Base-by-base conservation (phyloP, 1,140 invertebrate species). In the Melitaea cinxia region DNA sequence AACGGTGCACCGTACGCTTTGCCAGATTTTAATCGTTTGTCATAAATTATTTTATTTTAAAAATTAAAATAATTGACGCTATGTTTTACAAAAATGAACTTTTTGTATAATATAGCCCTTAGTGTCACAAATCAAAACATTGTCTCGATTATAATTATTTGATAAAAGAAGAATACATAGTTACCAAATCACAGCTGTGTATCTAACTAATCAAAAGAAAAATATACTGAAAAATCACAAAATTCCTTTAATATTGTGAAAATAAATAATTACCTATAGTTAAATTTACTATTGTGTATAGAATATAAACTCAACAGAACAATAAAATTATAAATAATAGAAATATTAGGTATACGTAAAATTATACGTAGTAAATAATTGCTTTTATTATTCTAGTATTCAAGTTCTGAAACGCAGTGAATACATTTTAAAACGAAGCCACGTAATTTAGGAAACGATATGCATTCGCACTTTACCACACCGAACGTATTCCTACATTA, bases 401-500 rank as follows among this genome's bases (percentile, higher is more conserved):
- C 73, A 79, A 79, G 77, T 73, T 70, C 76, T 58, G 71, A 73
- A 78, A 81, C 42, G 74, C 66, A 58, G 64, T 70, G 74, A 82
- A 81, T 83, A 73, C 73, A 78, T 80, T 82, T 78, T 74, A 73
- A 78, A 85, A 80, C 73, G 72, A 71, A 73, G 61, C 55, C 68
- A 70, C 66, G 69, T 73, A 69, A 65, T 64, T 73, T 68, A 76
- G 72, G 71, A 78, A 80, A 78, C 72, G 70, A 65, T 71, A 75
- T 72, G 75, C 57, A 35, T 65, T 69, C 65, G 70, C 45, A 70
- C 66, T 72, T 72, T 61, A 76, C 63, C 71, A 78, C 75, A 75
- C 70, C 70, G 77, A 80, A 77, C 80, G 72, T 77, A 79, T 80
- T 83, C 78, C 76, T 74, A 78, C 81, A 84, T 86, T 81, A 83